Base-by-base conservation (phyloP, 35 echinoderm and acorn worm species). In the Patiria miniata region DNA sequence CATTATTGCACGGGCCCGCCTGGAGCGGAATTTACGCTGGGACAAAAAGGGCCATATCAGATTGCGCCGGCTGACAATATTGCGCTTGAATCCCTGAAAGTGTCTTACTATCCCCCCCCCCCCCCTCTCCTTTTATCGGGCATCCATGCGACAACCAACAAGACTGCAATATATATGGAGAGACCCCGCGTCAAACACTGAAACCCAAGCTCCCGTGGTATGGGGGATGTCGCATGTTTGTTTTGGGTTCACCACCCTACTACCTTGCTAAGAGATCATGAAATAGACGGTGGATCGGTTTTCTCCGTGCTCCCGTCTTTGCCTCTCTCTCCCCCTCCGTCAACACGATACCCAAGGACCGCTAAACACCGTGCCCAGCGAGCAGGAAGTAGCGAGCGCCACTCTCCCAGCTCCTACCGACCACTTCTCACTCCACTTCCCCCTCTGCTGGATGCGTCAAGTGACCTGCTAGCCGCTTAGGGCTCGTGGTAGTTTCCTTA, bases 41-140 rank as follows among this genome's bases (percentile, higher is more conserved):
- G 34, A 73, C 65, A 73, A 73, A 73, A 73, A 73, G 65, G 65
- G 65, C 14, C 65, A 34, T 26, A 73, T 73, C 65, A 73, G 29
- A 73, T 73, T 73, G 65, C 65, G 65, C 65, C 65, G 26, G 65
- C 65, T 73, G 65, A 73, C 65, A 73, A 73, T 73, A 73, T 73
- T 73, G 65, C 65, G 65, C 65, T 73, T 32, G 65, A 26, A 32
- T 73, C 65, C 29, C 65, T 19, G 26, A 73, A 73, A 10, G 19
- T 22, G 19, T 30, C 26, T 6, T 18, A 28, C 19, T 73, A 22
- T 73, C 26, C 65, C 65, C 65, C 42, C 42, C 12, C 42, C 12
- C 42, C 12, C 42, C 12, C 42, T 47, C 65, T 73, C 65, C 26
- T 73, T 73, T 73, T 73, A 73, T 73, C 65, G 65, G 61, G 65